These are phyloP conservation scores for Liopterus haemorrhoidalis DNA, from an alignment of 2,888 invertebrate genomes.

Conservation along the genomic window DNA sequence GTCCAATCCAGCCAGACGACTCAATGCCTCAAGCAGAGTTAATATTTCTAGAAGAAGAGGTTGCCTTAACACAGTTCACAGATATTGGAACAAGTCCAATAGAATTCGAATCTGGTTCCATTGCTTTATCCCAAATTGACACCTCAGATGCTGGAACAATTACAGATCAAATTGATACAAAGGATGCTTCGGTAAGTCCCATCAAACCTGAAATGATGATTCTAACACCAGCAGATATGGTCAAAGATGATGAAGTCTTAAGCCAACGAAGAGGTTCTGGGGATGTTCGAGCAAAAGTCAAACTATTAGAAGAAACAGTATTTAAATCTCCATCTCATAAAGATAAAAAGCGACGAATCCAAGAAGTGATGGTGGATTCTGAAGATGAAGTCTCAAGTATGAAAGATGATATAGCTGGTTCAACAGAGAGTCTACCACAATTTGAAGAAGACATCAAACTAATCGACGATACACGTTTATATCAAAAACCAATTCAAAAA, in stretches of 20 bases:
- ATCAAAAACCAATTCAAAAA: constrained; percentile 29
- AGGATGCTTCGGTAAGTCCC: constrained; percentile 51
- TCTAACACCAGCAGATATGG: constrained; percentile 32
- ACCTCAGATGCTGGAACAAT: constrained; percentile 50
- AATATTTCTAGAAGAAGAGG: constrained; percentile 42
- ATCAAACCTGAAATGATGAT: constrained; percentile 43
- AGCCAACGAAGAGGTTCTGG: constrained; percentile 45
- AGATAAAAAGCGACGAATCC: constrained; percentile 39
- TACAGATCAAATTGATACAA: constrained; percentile 49
- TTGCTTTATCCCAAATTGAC: constrained; percentile 45
- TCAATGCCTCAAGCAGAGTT: constrained; percentile 40
- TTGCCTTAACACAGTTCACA: constrained; percentile 40
- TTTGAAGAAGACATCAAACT: constrained; percentile 37
- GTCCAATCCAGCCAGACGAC: constrained; percentile 53
- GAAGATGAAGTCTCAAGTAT: constrained; percentile 46
- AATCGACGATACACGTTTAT: constrained; percentile 29
- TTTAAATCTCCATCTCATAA: constrained; percentile 41
- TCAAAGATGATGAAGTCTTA: constrained; percentile 42
- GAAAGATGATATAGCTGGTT: constrained; percentile 44
- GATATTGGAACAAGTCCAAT: constrained; percentile 51
- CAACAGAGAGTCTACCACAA: constrained; percentile 44
- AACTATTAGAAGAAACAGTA: constrained; percentile 50
- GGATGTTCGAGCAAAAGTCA: constrained; percentile 53
- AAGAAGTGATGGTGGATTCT: constrained; percentile 40
- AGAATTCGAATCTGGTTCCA: constrained; percentile 46